Conservation (phyloP, 1,140 invertebrate species). For the Euwallacea similis region DNA sequence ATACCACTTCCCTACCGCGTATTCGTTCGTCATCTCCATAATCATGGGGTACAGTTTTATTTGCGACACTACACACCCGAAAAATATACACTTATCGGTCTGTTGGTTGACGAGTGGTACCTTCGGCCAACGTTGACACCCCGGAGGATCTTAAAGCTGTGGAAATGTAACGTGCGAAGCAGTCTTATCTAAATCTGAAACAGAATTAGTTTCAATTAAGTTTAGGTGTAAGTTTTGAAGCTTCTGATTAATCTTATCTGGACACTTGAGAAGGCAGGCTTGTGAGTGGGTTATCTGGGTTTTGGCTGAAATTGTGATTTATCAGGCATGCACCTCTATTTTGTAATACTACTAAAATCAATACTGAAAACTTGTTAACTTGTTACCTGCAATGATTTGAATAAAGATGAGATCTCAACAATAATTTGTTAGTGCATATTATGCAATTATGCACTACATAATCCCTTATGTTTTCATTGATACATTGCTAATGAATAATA, state of each 20-base stretch:
- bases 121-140: neutral
- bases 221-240: conserved; percentile 16
- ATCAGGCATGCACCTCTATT: too few species aligned
- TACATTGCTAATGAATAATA: too few species aligned
- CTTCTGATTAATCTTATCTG: conserved; percentile 23
- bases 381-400: too few species aligned
- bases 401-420: too few species aligned
- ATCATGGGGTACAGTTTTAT: conserved; percentile 50
- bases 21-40: conserved; percentile 56
- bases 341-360: too few species aligned
- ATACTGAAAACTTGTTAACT: too few species aligned
- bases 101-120: neutral
- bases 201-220: conserved; percentile 26
- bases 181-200: conserved; percentile 28
- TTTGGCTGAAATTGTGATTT: too few species aligned
- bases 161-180: neutral
- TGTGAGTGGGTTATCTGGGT: too few species aligned
- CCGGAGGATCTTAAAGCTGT: neutral
- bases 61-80: conserved; percentile 44
- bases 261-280: conserved; percentile 2
- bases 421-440: too few species aligned
- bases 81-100: conserved; percentile 26
- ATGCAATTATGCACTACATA: too few species aligned
- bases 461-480: too few species aligned
- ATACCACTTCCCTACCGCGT: conserved; percentile 52